Conservation (phyloP, 2,888 invertebrate species). For the Drosophila anomelani region DNA sequence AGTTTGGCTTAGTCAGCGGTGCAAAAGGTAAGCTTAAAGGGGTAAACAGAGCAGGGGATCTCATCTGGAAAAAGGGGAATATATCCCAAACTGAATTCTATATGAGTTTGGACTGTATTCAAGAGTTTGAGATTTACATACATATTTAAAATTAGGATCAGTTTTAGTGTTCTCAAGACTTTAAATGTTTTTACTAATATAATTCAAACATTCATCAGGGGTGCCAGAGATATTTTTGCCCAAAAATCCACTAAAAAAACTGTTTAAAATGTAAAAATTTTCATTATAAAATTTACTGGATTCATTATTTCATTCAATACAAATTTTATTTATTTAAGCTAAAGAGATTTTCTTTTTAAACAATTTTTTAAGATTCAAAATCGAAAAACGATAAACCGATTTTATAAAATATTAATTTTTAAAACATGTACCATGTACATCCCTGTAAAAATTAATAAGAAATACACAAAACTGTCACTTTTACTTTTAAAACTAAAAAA, state of each 20-base stretch:
- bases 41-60: constrained; percentile 1
- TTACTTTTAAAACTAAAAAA: neutral
- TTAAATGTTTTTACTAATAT: neutral
- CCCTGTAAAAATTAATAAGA: neutral
- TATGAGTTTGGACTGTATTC: neutral
- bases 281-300: no score
- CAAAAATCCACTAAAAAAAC: neutral
- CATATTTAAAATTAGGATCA: neutral
- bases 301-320: no score
- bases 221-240: neutral
- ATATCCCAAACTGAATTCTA: neutral
- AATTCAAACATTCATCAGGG: neutral
- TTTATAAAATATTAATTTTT: neutral
- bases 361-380: no score
- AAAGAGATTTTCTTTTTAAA: neutral
- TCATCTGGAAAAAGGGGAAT: neutral
- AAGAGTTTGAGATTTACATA: neutral
- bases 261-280: neutral
- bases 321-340: neutral
- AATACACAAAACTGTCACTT: neutral
- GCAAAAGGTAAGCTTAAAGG: constrained; percentile 58
- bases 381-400: neutral
- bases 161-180: neutral
- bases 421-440: neutral
- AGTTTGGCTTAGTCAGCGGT: constrained; percentile 76